Conservation (phyloP, 2,113 vertebrate species). For the Apteryx mantelli region DNA sequence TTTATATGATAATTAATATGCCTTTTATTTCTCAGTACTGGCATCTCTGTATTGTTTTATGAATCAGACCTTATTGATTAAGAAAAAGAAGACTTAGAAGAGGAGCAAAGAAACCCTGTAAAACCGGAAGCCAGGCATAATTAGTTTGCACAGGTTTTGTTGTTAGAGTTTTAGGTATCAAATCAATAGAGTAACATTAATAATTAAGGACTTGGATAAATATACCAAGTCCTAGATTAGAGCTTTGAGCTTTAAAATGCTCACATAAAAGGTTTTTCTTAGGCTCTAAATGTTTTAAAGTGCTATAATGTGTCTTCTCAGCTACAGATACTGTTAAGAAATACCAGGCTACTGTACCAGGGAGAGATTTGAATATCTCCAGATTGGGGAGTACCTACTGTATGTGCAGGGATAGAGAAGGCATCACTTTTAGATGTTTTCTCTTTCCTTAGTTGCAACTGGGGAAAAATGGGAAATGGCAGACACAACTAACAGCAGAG, state of each 20-base stretch:
- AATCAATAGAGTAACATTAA: slow-evolving; percentile 80
- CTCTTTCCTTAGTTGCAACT: background rate
- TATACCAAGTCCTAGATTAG: slow-evolving; percentile 79
- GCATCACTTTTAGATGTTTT: background rate
- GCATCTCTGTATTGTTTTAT: slow-evolving; percentile 54
- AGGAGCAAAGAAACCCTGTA: slow-evolving; percentile 65
- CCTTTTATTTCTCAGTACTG: slow-evolving; percentile 45
- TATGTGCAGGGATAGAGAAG: background rate
- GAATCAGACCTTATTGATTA: slow-evolving; percentile 73
- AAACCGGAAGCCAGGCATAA: slow-evolving; percentile 73
- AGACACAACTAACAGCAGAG: background rate
- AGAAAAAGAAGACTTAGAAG: slow-evolving; percentile 54
- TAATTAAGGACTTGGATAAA: slow-evolving; percentile 80
- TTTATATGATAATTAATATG: slow-evolving; percentile 21
- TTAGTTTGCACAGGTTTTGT: slow-evolving; percentile 78
- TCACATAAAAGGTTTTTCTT: slow-evolving; percentile 66
- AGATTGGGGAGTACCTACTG: background rate
- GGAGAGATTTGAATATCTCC: slow-evolving; percentile 27
- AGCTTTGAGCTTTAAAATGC: slow-evolving; percentile 78
- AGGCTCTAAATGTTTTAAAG: slow-evolving; percentile 64
- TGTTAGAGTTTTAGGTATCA: slow-evolving; percentile 78
- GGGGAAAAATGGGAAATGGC: background rate
- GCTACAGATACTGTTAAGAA: slow-evolving; percentile 60
- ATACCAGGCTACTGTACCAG: slow-evolving; percentile 24
- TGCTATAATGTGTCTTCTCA: slow-evolving; percentile 64